A percentile compares a stretch with the other conserved stretches of the same genome.
Conservation (phyloP, 2,797 vertebrate genomes). For the Phalloptychus januarius region DNA sequence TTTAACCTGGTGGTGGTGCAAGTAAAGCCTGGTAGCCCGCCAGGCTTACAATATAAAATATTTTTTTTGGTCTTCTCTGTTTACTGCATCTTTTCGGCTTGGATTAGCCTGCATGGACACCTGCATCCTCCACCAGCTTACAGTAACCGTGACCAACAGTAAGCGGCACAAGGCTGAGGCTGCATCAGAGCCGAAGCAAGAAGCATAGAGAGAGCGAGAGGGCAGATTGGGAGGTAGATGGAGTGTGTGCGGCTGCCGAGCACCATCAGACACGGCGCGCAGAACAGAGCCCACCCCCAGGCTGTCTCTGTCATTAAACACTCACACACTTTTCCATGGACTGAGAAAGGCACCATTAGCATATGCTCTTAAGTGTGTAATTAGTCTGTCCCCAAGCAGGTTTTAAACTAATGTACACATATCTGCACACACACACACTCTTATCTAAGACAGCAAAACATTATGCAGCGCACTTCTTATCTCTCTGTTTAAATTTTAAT, state of each 20-base stretch:
- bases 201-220: not conserved
- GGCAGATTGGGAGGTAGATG: constrained; percentile 29
- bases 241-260: constrained; percentile 34
- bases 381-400: constrained; percentile 73
- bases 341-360: constrained; percentile 65
- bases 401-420: constrained; percentile 68
- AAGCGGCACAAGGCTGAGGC: constrained; percentile 12
- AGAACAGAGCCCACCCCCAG: constrained; percentile 53
- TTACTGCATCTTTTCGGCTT: not conserved
- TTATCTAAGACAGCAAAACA: constrained; percentile 61
- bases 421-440: constrained; percentile 55
- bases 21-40: too few species aligned
- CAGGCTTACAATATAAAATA: not conserved
- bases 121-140: not conserved
- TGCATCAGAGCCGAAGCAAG: constrained; percentile 17
- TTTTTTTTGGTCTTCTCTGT: not conserved
- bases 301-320: constrained; percentile 67
- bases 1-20: too few species aligned
- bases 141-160: constrained; percentile 22
- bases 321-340: constrained; percentile 49
- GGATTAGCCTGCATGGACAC: constrained; percentile 17
- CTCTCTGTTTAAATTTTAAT: constrained; percentile 21
- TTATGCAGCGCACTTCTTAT: constrained; percentile 48
- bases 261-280: constrained; percentile 23
- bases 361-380: constrained; percentile 77